Evolutionary conservation across 23 tunicate species (phyloP), one percentile per base, ranked within the genome.

Genomic region (Phallusia fumigata): DNA sequence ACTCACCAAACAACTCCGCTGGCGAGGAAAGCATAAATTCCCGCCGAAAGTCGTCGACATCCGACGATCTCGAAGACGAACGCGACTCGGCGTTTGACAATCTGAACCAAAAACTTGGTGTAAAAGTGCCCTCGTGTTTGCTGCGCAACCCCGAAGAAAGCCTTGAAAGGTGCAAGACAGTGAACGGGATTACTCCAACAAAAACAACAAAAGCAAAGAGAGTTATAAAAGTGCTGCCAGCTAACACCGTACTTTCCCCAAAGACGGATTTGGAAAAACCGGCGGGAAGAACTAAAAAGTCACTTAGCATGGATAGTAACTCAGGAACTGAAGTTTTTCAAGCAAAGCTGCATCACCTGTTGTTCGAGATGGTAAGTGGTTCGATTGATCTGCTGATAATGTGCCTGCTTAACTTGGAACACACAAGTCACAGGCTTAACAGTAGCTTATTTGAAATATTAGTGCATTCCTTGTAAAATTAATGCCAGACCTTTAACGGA

Each of bases 361-460:
- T 90, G 51, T 50, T 44, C 64, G 95, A 85, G 85, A 90, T 90
- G 95, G 95, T 90, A 82, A 81, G 95, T 85, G 47, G 3, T 80
- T 36, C 47, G 10, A 40, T 5, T 3, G 5, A 40, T 40, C 10
- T 40, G 5, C n/a, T n/a, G n/a, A n/a, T n/a, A n/a, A n/a, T n/a
- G n/a, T n/a, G n/a, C n/a, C n/a, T n/a, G n/a, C n/a, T n/a, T n/a
- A n/a, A n/a, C n/a, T n/a, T n/a, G n/a, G n/a, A n/a, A n/a, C n/a
- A n/a, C n/a, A n/a, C n/a, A n/a, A n/a, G n/a, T n/a, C n/a, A n/a
- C n/a, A n/a, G n/a, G n/a, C n/a, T n/a, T n/a, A n/a, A n/a, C n/a
- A n/a, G n/a, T n/a, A n/a, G n/a, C n/a, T n/a, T n/a, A n/a, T n/a
- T n/a, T n/a, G n/a, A n/a, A n/a, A n/a, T n/a, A n/a, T n/a, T n/a